These are phyloP conservation scores for Dendroctonus ponderosae DNA, from an alignment of 1,140 invertebrate genomes.

Conservation along the genomic window DNA sequence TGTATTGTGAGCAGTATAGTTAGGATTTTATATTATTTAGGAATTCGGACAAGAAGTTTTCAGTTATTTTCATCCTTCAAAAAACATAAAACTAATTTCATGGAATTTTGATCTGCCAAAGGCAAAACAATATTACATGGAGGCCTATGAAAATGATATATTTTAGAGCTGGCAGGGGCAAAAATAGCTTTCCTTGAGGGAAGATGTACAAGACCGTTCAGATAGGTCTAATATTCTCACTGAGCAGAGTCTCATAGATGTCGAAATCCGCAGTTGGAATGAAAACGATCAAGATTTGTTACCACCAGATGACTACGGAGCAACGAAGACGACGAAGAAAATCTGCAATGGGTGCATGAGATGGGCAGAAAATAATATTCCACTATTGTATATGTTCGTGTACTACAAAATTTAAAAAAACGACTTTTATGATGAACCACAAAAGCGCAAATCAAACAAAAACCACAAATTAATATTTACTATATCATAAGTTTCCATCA, in stretches of 20 bases:
- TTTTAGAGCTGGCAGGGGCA: not conserved
- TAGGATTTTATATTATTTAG: too few species aligned
- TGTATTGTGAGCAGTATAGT: too few species aligned
- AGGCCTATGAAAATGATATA: too few species aligned
- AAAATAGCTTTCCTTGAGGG: slow-evolving; percentile 21
- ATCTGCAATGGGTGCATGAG: slow-evolving; percentile 29
- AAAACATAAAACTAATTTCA: too few species aligned
- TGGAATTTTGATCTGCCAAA: too few species aligned
- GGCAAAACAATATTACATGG: too few species aligned
- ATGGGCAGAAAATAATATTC: slow-evolving; percentile 18
- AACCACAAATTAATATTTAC: slow-evolving; percentile 28
- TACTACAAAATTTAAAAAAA: slow-evolving; percentile 24
- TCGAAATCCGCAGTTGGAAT: slow-evolving; percentile 18
- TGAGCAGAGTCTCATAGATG: slow-evolving; percentile 14
- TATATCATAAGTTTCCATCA: slow-evolving; percentile 10
- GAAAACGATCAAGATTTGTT: slow-evolving; percentile 24
- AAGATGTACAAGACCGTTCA: slow-evolving; percentile 8
- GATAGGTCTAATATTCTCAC: slow-evolving; percentile 22
- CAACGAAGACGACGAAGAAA: slow-evolving; percentile 26
- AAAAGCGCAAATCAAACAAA: slow-evolving; percentile 21
- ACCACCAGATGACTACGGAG: slow-evolving; percentile 25
- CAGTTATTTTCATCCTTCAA: too few species aligned
- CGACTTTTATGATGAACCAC: slow-evolving; percentile 17
- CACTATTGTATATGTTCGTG: slow-evolving; percentile 7
- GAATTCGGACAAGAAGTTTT: too few species aligned